Conservation (phyloP, 1,140 invertebrate species). For the Bombus terrestris region DNA sequence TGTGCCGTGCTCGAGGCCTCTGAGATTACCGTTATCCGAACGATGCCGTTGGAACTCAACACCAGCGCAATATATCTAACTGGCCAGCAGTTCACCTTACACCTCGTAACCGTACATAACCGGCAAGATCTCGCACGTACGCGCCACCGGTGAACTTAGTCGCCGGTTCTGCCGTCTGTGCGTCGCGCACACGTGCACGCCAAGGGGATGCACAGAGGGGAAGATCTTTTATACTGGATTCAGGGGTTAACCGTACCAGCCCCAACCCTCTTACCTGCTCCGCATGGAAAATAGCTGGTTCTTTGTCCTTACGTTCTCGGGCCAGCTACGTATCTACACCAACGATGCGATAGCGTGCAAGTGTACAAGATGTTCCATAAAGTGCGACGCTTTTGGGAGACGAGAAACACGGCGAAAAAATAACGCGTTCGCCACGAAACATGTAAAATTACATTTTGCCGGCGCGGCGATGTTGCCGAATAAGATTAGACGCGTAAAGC, state of each 20-base stretch:
- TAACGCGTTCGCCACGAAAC: conserved; percentile 10
- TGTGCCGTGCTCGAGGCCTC: conserved; percentile 37
- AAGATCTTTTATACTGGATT: conserved; percentile 58
- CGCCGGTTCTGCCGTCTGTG: too few relatives aligned
- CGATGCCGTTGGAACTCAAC: conserved; percentile 63
- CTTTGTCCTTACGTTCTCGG: conserved; percentile 49
- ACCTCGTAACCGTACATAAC: conserved; percentile 65
- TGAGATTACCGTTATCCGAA: conserved; percentile 67
- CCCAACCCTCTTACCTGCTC: conserved; percentile 41
- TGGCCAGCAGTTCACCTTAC: conserved; percentile 62
- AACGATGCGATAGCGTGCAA: neutral
- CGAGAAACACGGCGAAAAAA: neutral
- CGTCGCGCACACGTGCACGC: neutral
- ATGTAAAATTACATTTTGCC: neutral
- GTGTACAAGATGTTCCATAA: conserved; percentile 20
- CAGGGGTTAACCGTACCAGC: conserved; percentile 55
- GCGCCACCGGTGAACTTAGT: neutral
- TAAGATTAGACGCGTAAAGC: conserved; percentile 14
- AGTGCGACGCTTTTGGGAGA: neutral
- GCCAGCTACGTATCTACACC: neutral
- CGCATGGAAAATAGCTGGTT: conserved; percentile 52
- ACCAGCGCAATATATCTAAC: conserved; percentile 66
- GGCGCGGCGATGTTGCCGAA: neutral
- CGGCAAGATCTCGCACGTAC: conserved; percentile 44
- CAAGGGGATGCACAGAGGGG: neutral